phyloP scores from a whole-genome alignment of 2,888 invertebrate species.

The Pandemis heparana region DNA sequence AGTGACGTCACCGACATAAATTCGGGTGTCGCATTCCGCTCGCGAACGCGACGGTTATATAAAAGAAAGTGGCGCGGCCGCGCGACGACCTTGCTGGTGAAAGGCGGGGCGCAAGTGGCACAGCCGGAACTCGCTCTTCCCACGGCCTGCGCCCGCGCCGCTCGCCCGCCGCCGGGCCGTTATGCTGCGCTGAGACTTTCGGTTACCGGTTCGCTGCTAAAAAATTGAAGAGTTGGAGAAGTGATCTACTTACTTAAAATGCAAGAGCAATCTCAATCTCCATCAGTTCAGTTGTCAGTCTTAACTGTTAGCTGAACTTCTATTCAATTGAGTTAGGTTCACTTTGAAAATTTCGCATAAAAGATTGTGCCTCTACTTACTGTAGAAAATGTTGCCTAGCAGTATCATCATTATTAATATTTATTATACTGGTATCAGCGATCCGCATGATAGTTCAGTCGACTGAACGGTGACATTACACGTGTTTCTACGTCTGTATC shows the following conservation, averaged over 20 bases:
- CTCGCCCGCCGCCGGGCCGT: slow-evolving; percentile 55
- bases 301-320: not conserved
- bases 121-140: slow-evolving; percentile 84
- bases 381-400: no score
- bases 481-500: no score
- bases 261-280: not conserved
- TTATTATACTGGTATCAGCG: no score
- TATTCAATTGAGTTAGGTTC: not conserved
- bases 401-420: no score
- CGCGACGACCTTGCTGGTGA: slow-evolving; percentile 82
- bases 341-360: no score
- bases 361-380: no score
- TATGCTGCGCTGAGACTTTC: slow-evolving; percentile 65
- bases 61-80: slow-evolving; percentile 85
- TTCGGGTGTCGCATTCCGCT: slow-evolving; percentile 81
- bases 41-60: slow-evolving; percentile 67
- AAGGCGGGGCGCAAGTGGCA: slow-evolving; percentile 81
- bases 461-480: no score
- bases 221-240: slow-evolving; percentile 57
- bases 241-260: slow-evolving; percentile 48
- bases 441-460: no score
- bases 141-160: slow-evolving; percentile 59
- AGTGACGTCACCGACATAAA: slow-evolving; percentile 79
- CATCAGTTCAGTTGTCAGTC: no score
- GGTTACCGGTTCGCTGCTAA: slow-evolving; percentile 71